Base-by-base conservation (phyloP, 1,140 invertebrate genomes). In the Dendrolimus kikuchii region DNA sequence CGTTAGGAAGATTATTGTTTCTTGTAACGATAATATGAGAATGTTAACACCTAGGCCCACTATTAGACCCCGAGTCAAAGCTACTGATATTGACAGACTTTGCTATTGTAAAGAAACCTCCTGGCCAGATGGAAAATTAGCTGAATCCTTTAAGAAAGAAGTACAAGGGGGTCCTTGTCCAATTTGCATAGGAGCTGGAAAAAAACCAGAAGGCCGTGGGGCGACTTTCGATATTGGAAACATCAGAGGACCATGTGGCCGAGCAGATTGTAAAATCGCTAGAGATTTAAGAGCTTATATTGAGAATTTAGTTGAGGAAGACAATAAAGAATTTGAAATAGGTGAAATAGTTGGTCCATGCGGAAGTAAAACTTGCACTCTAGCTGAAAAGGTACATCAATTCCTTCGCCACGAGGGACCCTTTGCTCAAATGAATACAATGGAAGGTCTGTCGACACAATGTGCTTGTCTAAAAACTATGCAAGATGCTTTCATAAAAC, bases 11-110 rank as follows among this genome's bases (percentile, higher is more conserved):
- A 83, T 81, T 7, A 81, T 86, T 36, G 64, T 77, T 6, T 86
- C 83, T n/a, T 86, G 83, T 60, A 83, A 86, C 61, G 80, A 86
- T 57, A 81, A 86, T 49, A 79, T 86, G 83, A 71, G 83, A 59
- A 84, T 81, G 83, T 53, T 86, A 55, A 86, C 80, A 48, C 81
- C 81, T n/a, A 72, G 67, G 39, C 74, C 81, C n/a, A 75, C 74
- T 6, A 76, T 84, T 58, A 68, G 50, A 46, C 81, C 79, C 5
- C 74, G 75, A 65, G 47, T 81, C 0, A 78, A 77, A 68, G 81
- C 83, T 5, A 83, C 81, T 7, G 83, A 86, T 53, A 77, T 86
- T 46, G 81, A 84, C 51, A 80, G 69, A 56, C 55, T 79, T 40
- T 86, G 83, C 60, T 83, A 81, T 51, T 86, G 83, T 52, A 68